Base-by-base conservation (phyloP, 2,888 invertebrate species). In the Polylopha cassiicola region DNA sequence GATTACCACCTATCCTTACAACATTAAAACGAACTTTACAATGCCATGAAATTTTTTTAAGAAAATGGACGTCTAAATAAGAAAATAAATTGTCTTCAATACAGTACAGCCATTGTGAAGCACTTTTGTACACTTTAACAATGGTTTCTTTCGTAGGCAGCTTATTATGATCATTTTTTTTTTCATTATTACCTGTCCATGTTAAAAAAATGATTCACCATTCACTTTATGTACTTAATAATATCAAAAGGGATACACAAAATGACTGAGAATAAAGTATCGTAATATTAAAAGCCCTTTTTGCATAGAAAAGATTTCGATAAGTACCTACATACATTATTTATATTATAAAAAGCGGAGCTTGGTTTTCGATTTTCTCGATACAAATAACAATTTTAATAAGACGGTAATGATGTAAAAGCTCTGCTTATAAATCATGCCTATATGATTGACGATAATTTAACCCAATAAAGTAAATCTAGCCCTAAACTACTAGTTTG, bases 161-260 rank as follows among this genome's bases (percentile, higher is more conserved):
- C 43, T 39, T 39, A 44, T 56, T 53, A 53, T 61, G 54, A 55
- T 50, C 44, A 39, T 43, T 53, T 39, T n/a, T n/a, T n/a, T n/a
- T 58, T 54, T 56, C 51, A 51, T 56, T 55, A 53, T 54, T 46
- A 30, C 21, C 30, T 30, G 30, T 23, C 49, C 39, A 39, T 42
- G 29, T 46, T n/a, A n/a, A 31, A 15, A 36, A 46, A 44, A 42
- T 36, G 28, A 30, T 18, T 43, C 16, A 8, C 20, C 23, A 37
- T 29, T 39, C 22, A 45, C 56, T 61, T 58, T 59, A 58, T 58
- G 64, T 61, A 67, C 60, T 60, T 56, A 63, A 60, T 53, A 65
- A 60, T 56, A 64, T 65, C 62, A 65, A 71, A 61, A 61, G 63
- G 53, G 48, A 58, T 49, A 53, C 52, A 27, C 29, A 55, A 55